Conservation (phyloP, 2,113 vertebrate genomes). For the Agapornis roseicollis region DNA sequence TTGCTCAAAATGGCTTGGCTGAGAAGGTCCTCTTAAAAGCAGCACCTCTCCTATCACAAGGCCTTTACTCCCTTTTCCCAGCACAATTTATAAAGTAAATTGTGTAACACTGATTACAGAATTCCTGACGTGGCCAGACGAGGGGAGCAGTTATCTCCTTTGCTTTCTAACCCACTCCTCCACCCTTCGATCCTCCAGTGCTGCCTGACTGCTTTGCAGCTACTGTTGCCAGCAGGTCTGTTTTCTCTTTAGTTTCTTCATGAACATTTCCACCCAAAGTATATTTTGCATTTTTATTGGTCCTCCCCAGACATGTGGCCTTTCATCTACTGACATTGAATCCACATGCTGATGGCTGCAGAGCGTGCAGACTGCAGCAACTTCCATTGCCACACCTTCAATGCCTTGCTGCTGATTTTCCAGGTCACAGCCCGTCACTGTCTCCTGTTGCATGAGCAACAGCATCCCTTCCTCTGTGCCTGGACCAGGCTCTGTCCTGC, state of each 20-base stretch:
- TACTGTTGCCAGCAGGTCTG: slow-evolving; percentile 11
- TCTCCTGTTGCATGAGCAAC: background rate
- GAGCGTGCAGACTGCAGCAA: background rate
- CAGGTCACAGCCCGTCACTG: background rate
- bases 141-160: slow-evolving; percentile 27
- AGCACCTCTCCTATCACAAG: background rate
- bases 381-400: background rate
- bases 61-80: background rate
- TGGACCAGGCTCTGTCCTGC: background rate
- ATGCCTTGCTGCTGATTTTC: background rate
- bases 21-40: background rate
- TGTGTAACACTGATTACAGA: background rate
- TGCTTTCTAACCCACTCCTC: background rate
- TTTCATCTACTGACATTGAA: slow-evolving; percentile 8
- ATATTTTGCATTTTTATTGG: slow-evolving; percentile 50
- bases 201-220: background rate
- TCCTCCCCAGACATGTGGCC: slow-evolving; percentile 17
- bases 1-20: background rate
- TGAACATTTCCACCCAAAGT: slow-evolving; percentile 30
- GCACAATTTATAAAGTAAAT: background rate
- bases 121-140: background rate
- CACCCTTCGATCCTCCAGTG: background rate
- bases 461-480: background rate
- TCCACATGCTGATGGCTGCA: background rate
- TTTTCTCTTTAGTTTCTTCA: slow-evolving; percentile 15